Evolutionary conservation across 2,888 invertebrate genomes (phyloP).

Genomic region (Halocaridina rubra): DNA sequence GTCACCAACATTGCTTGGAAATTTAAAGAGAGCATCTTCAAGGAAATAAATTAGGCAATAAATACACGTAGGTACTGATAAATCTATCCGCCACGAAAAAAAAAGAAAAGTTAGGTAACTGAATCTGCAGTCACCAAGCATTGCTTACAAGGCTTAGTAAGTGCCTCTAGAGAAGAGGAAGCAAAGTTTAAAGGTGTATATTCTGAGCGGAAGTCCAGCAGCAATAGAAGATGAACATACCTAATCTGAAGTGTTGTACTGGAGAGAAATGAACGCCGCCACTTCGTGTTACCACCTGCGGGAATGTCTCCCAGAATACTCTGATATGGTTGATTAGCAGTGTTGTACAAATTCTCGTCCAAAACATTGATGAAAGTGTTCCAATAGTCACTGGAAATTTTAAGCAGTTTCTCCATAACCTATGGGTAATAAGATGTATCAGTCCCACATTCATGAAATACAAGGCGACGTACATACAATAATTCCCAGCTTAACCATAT

Average conservation of each 20-base stretch:
- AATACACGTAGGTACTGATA: too few species aligned
- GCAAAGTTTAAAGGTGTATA: background rate
- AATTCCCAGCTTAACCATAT: background rate
- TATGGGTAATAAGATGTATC: conserved; percentile 65
- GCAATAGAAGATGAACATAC: background rate
- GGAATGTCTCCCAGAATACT: conserved; percentile 25
- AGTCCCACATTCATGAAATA: background rate
- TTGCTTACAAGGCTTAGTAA: background rate
- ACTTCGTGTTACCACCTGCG: background rate
- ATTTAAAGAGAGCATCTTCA: too few species aligned
- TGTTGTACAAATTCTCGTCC: conserved; percentile 43
- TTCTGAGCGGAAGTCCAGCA: background rate
- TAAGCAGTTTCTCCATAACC: conserved; percentile 79
- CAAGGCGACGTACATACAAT: background rate
- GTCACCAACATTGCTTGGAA: too few species aligned
- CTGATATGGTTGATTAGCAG: background rate
- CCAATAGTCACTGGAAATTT: conserved; percentile 82
- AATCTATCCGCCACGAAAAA: too few species aligned
- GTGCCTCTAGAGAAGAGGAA: background rate
- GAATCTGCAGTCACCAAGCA: too few species aligned
- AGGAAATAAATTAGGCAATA: too few species aligned
- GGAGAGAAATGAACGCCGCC: conserved; percentile 32
- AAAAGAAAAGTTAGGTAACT: too few species aligned
- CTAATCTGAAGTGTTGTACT: conserved; percentile 29
- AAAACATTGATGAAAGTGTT: conserved; percentile 74